Conservation (phyloP, 2,113 vertebrate genomes). For the Tragelaphus strepsiceros region DNA sequence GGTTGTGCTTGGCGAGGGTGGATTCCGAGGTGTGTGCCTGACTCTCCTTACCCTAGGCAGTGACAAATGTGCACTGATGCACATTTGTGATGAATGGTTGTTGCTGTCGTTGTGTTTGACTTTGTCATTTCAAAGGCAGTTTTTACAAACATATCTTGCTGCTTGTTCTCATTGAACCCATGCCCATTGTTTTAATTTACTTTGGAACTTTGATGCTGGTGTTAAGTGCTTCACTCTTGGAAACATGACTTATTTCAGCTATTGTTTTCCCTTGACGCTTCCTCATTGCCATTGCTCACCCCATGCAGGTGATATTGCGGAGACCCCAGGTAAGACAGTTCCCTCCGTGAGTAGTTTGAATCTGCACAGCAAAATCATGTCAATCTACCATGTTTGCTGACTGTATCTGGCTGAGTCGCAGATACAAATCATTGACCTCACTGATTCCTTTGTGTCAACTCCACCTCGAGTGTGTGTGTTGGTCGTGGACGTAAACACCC, state of each 20-base stretch:
- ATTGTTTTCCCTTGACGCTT: conserved; percentile 86
- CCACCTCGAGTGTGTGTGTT: conserved; percentile 18
- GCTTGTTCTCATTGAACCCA: conserved; percentile 77
- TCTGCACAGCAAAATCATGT: conserved; percentile 65
- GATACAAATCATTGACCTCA: conserved; percentile 75
- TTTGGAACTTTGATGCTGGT: conserved; percentile 79
- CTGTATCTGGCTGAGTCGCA: conserved; percentile 74
- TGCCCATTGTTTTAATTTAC: conserved; percentile 77
- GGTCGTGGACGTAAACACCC: neutral
- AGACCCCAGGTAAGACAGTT: conserved; percentile 90
- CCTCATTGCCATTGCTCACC: conserved; percentile 88
- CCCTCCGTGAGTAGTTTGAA: conserved; percentile 61
- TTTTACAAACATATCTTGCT: conserved; percentile 70
- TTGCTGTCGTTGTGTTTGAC: neutral
- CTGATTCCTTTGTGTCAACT: conserved; percentile 56
- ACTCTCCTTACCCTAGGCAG: neutral
- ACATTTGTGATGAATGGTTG: conserved; percentile 8
- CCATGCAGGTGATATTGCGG: conserved; percentile 90
- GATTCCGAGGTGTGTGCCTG: neutral
- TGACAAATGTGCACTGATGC: conserved; percentile 16
- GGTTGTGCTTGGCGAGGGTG: neutral
- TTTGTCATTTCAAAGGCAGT: conserved; percentile 57
- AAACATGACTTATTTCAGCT: conserved; percentile 83
- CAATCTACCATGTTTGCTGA: conserved; percentile 49
- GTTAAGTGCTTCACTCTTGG: conserved; percentile 74